Conservation (phyloP, 2,797 vertebrate genomes). For the Spheniscus humboldti region DNA sequence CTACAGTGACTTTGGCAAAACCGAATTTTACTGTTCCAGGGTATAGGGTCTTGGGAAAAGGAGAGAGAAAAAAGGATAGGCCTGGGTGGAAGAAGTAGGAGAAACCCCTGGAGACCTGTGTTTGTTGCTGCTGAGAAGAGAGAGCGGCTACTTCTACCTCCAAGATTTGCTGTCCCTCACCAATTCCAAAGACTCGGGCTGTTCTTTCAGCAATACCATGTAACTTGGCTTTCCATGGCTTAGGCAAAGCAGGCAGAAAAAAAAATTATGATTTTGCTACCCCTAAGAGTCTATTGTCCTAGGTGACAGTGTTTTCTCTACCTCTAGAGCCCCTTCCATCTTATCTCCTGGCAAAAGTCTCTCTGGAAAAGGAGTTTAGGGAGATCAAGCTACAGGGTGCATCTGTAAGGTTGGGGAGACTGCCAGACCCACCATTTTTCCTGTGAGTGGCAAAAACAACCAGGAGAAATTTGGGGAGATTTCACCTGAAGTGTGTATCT, state of each 20-base stretch:
- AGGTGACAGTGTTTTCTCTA: not conserved
- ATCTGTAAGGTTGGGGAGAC: not conserved
- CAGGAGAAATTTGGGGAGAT: not conserved
- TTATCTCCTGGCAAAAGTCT: not conserved
- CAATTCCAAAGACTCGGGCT: not conserved
- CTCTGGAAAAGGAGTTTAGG: not conserved
- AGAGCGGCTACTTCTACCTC: not conserved
- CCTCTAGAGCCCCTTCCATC: not conserved
- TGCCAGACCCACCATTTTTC: not conserved
- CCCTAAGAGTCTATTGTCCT: not conserved
- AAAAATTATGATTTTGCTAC: not conserved
- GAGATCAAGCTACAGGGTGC: not conserved
- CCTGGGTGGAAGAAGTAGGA: not conserved
- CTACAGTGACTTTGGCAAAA: not conserved
- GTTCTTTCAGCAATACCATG: not conserved
- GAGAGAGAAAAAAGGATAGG: not conserved
- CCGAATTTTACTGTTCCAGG: not conserved
- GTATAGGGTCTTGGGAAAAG: not conserved
- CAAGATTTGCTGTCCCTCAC: not conserved
- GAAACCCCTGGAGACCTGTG: not conserved
- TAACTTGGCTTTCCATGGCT: not conserved
- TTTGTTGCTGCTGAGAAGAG: not conserved
- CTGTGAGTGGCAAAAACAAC: not conserved
- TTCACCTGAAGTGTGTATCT: not conserved
- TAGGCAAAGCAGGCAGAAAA: not conserved